Percentiles rank a stretch among this genome's conserved stretches.
phyloP scores from a whole-genome alignment of 2,113 vertebrate genomes.

The Suncus etruscus region DNA sequence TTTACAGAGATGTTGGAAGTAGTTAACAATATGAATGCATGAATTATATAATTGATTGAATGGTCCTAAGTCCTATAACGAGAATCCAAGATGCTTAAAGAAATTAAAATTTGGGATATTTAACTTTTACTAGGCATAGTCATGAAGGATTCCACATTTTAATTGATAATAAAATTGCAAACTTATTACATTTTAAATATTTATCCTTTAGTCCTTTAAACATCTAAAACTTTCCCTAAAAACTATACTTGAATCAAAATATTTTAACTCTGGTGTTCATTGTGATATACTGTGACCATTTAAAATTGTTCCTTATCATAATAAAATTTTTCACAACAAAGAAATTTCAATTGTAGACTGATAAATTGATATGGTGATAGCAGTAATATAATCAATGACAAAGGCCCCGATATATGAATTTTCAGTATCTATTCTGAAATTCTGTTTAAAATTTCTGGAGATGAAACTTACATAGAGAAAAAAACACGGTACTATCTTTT shows the following conservation, averaged over 20 bases:
- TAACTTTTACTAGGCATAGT: neutral
- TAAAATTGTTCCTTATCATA: neutral
- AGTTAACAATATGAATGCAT: neutral
- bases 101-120: neutral
- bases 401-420: neutral
- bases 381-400: neutral
- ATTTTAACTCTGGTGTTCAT: neutral
- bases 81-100: neutral
- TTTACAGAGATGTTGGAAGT: neutral
- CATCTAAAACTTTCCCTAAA: constrained; percentile 28
- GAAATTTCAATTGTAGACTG: neutral
- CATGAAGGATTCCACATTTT: neutral
- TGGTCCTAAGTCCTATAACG: neutral
- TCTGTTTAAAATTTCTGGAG: neutral
- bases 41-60: neutral
- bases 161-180: neutral
- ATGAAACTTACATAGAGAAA: neutral
- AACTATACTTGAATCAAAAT: neutral
- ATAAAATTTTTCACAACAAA: neutral
- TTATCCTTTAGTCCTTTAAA: constrained; percentile 33
- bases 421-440: neutral
- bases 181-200: neutral
- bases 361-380: neutral
- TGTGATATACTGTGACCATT: neutral
- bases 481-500: neutral